Percentiles rank a stretch among this genome's conserved stretches.
phyloP scores from a whole-genome alignment of 2,888 invertebrate species.

The Lypha dubia region DNA sequence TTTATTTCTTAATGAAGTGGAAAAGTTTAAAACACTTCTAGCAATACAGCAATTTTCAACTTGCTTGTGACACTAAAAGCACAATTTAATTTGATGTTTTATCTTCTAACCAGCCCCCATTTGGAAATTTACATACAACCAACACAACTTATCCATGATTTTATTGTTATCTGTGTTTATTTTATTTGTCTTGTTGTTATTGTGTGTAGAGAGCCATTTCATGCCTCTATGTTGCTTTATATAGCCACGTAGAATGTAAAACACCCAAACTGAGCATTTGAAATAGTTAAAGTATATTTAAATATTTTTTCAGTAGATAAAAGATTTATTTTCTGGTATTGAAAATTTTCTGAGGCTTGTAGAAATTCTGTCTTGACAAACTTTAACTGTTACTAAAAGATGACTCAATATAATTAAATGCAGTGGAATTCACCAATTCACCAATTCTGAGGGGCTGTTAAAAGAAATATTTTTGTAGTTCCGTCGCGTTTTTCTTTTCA shows the following conservation, averaged over 20 bases:
- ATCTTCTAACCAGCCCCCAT: constrained; percentile 22
- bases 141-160: background rate
- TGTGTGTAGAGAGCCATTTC: background rate
- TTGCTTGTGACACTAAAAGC: constrained; percentile 12
- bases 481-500: no score
- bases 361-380: no score
- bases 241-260: background rate
- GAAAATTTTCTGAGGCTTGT: no score
- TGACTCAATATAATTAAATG: no score
- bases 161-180: constrained; percentile 12
- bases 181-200: constrained; percentile 6
- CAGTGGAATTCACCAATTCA: no score
- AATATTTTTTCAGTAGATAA: no score
- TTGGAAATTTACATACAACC: constrained; percentile 15
- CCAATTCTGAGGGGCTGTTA: no score
- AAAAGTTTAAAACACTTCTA: background rate
- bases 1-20: background rate
- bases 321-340: no score
- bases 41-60: background rate
- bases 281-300: no score
- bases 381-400: no score
- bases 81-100: constrained; percentile 21
- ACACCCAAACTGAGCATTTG: no score
- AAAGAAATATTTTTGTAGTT: no score
- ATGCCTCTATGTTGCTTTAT: background rate